These are phyloP conservation scores for Hapalemur alaotrensis DNA, from an alignment of 2,797 vertebrate genomes.

Conservation along the genomic window DNA sequence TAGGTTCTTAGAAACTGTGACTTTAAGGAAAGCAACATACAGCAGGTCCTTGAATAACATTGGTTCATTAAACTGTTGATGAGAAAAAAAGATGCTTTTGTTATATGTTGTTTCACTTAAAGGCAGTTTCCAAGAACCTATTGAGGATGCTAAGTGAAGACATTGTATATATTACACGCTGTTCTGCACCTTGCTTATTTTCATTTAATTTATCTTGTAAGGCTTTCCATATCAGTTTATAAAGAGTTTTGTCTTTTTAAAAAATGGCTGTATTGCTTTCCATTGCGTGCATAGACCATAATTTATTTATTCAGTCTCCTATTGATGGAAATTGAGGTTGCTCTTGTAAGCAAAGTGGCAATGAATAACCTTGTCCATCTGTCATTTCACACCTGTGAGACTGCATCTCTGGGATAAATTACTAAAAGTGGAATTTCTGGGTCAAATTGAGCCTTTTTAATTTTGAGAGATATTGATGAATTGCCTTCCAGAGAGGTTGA, in stretches of 20 bases:
- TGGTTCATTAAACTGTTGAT: neutral
- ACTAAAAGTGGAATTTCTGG: slow-evolving; percentile 62
- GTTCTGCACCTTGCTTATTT: neutral
- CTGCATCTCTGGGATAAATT: slow-evolving; percentile 11
- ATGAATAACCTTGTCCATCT: neutral
- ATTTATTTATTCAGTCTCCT: slow-evolving; percentile 45
- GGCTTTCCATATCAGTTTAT: slow-evolving; percentile 27
- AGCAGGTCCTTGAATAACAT: neutral
- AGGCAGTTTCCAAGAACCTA: neutral
- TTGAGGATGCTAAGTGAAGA: neutral
- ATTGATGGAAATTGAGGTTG: slow-evolving; percentile 8
- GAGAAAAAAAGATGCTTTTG: neutral
- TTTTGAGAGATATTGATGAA: slow-evolving; percentile 58
- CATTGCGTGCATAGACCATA: neutral
- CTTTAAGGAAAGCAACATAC: neutral
- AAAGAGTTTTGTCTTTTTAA: slow-evolving; percentile 41
- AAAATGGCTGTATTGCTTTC: neutral
- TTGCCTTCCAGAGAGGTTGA: slow-evolving; percentile 40
- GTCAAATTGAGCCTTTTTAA: slow-evolving; percentile 60
- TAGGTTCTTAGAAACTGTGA: neutral
- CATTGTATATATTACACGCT: neutral
- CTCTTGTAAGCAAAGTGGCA: slow-evolving; percentile 10
- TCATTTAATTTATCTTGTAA: slow-evolving; percentile 1
- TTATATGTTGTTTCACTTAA: neutral
- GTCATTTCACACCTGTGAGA: slow-evolving; percentile 49